Evolutionary conservation across 2,888 invertebrate species (phyloP).

Genomic region (Anthrax anthrax): DNA sequence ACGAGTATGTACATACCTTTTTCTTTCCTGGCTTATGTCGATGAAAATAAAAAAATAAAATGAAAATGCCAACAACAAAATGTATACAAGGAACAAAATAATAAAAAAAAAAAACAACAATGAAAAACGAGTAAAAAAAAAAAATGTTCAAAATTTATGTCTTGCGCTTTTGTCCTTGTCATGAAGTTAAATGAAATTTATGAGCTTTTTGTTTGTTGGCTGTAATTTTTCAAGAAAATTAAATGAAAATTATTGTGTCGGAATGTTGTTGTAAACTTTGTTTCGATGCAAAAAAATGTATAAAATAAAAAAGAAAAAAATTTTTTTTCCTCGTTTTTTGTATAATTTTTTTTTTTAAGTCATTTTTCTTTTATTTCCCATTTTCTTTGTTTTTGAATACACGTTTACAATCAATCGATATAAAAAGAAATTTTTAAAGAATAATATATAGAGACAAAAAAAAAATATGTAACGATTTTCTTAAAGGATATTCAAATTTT

Average conservation of each 20-base stretch:
- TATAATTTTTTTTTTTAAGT: too few species aligned
- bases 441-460: too few species aligned
- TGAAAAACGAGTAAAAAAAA: constrained; percentile 9
- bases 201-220: constrained; percentile 21
- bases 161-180: constrained; percentile 14
- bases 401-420: too few species aligned
- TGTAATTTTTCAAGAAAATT: constrained; percentile 17
- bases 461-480: too few species aligned
- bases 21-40: too few species aligned
- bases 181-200: constrained; percentile 17
- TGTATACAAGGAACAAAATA: not conserved
- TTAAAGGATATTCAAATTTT: too few species aligned
- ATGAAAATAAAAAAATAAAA: constrained; percentile 7
- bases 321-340: too few species aligned
- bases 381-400: too few species aligned
- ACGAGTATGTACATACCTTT: too few species aligned
- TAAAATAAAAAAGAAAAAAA: not conserved
- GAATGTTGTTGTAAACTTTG: constrained; percentile 1
- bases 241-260: constrained; percentile 8
- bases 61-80: constrained; percentile 6
- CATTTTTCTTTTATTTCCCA: too few species aligned
- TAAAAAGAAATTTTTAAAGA: too few species aligned
- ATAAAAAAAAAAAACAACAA: constrained; percentile 10
- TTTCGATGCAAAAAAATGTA: not conserved
- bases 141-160: constrained; percentile 7